Percentiles rank a stretch among this genome's conserved stretches.
phyloP scores from a whole-genome alignment of 2,888 invertebrate genomes.

The Melanargia galathea region DNA sequence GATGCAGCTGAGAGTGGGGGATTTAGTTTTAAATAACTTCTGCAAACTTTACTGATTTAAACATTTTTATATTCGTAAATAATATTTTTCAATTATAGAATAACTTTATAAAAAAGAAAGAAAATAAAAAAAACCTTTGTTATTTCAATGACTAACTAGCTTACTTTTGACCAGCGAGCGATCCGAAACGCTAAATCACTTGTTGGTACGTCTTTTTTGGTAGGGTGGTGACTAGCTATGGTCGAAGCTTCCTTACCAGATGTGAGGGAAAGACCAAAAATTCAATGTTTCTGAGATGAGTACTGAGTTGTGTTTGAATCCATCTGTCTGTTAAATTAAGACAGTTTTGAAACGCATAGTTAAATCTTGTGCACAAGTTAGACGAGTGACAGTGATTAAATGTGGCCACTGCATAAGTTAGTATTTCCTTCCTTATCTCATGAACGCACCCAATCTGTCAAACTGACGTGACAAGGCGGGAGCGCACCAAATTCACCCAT shows the following conservation, averaged over 20 bases:
- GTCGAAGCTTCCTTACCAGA: no score
- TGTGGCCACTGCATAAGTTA: constrained; percentile 34
- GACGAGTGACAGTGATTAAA: constrained; percentile 32
- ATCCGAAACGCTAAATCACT: no score
- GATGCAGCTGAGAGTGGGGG: constrained; percentile 18
- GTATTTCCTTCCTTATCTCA: constrained; percentile 39
- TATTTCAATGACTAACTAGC: no score
- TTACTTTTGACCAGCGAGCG: no score
- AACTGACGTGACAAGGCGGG: constrained; percentile 37
- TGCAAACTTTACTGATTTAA: constrained; percentile 5
- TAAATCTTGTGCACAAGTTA: constrained; percentile 12
- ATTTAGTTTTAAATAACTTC: constrained; percentile 18
- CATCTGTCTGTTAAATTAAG: not conserved
- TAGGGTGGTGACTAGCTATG: no score
- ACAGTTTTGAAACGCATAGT: not conserved
- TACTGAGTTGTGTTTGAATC: no score
- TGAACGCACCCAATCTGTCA: constrained; percentile 43
- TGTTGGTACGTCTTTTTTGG: no score
- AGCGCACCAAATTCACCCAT: constrained; percentile 34
- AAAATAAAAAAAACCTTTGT: no score
- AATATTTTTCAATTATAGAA: not conserved
- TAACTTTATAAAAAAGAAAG: no score
- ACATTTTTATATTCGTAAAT: not conserved
- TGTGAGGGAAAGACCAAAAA: no score
- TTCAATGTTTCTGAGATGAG: no score